Evolutionary conservation across 2,113 vertebrate genomes (phyloP), one percentile per base, ranked within the genome.

Genomic region (Equus przewalskii): DNA sequence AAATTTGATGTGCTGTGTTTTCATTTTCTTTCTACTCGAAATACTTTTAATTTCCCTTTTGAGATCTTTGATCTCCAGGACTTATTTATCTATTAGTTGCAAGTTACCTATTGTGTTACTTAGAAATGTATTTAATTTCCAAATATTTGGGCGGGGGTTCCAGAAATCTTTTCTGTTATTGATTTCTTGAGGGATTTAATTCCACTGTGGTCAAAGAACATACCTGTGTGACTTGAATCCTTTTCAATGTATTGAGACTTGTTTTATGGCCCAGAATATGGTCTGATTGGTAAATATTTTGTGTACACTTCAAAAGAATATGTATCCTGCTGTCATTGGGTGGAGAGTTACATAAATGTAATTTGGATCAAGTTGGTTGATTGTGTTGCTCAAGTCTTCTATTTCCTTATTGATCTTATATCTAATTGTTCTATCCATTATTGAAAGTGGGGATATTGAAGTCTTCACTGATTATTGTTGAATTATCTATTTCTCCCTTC

Each of bases 121-220:
- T 87, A 72, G 84, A 87, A 56, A 22, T 44, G 16, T 56, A 58
- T 56, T 84, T 69, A 58, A 75, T 75, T 64, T 89, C 30, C 70
- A 76, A 62, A 49, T 89, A 78, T 49, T 26, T n/a, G 22, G 44
- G 44, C 3, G 13, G 5, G 19, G 24, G 51, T 88, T 89, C 30
- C 33, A 64, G 58, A 89, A 88, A 89, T 60, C 0, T 9, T 85
- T 70, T 56, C 54, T 62, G 54, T 62, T 89, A 51, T 1, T 78
- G 72, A 78, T 65, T 78, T 89, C 72, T 78, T n/a, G 18, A 78
- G 73, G 41, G 14, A 89, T 78, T 89, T 89, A 78, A 89, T 76
- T 76, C 70, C 41, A 19, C 13, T 78, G 69, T 51, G 30, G 58
- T 65, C 60, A 89, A 89, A 51, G 24, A 72, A 72, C n/a, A 30